These are phyloP conservation scores for Apamea monoglypha DNA, from an alignment of 2,888 invertebrate species.

Conservation along the genomic window DNA sequence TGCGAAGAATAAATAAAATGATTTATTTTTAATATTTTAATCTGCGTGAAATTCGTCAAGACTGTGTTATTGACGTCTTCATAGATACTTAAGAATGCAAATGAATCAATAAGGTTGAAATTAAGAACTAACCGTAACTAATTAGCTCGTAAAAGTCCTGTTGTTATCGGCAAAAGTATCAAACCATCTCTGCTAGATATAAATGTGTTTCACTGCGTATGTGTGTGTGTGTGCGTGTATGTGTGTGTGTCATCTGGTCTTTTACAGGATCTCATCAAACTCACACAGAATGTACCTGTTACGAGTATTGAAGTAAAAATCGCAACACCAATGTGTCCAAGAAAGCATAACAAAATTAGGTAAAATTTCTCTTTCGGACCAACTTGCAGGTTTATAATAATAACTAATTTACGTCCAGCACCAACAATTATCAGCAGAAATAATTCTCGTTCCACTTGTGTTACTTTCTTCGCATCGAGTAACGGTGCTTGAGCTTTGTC, in stretches of 20 bases:
- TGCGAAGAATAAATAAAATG: constrained; percentile 9
- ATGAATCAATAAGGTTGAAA: not conserved
- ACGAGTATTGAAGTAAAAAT: constrained; percentile 10
- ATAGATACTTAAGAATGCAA: constrained; percentile 17
- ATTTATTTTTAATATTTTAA: constrained; percentile 10
- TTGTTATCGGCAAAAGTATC: constrained; percentile 3
- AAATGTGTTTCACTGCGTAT: not conserved
- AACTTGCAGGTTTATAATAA: constrained; percentile 60
- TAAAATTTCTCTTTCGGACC: constrained; percentile 50
- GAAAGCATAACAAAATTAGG: not conserved
- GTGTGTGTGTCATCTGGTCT: not conserved
- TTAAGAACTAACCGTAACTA: not conserved
- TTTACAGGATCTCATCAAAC: not conserved
- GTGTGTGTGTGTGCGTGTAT: too few species aligned
- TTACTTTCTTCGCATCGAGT: constrained; percentile 83
- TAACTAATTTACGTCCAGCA: constrained; percentile 75
- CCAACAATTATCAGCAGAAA: constrained; percentile 82
- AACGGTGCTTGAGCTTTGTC: constrained; percentile 85
- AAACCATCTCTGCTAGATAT: not conserved
- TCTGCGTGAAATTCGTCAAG: not conserved
- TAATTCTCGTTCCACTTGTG: constrained; percentile 84
- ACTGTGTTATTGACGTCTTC: constrained; percentile 11
- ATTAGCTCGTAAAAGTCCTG: constrained; percentile 4
- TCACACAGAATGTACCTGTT: not conserved
- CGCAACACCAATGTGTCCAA: not conserved